Evolutionary conservation across 1,140 invertebrate genomes (phyloP), one percentile per base, ranked within the genome.

Genomic region (Drosophila tropicalis): DNA sequence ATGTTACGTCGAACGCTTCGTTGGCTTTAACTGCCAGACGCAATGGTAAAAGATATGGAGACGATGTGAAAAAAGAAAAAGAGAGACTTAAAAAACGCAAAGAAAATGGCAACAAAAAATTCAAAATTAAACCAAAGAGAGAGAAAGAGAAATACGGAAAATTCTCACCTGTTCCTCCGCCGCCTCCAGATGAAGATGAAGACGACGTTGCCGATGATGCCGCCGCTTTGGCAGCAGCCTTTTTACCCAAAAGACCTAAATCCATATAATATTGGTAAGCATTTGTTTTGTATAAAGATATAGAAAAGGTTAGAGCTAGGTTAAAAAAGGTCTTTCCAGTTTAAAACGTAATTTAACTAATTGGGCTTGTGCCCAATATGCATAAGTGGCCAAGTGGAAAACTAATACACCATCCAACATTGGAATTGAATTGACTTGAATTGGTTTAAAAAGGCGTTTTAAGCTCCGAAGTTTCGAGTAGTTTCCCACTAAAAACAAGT

Each of bases 211-310:
- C 10, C 62, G 60, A 32, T 83, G 77, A 75, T 17, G 44, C 41
- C 15, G 44, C 41, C 15, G 81, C 62, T 58, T 73, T 91, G 39
- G 83, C 83, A 36, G 83, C 85, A 5, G 80, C 70, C 70, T 79
- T 87, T 79, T 92, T 92, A 75, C 85, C 78, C 81, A 92, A 78
- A 22, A 92, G 86, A 75, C 89, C 91, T 92, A 55, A 22, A 70
- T 32, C 22, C 39, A 72, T 41, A 44, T 39, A 10, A 44, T 60
- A 9, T 69, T 54, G 29, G 79, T 65, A 22, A 67, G 79, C 79
- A 83, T 67, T 65, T 17, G 7, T 36, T 36, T 36, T 12, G 34
- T 36, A 25, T 19, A 44, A 22, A 40, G n/a, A n/a, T n/a, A n/a
- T 7, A 62, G 2, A 60, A 29, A 29, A 19, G 10, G 62, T 6